phyloP scores from a whole-genome alignment of 2,113 vertebrate genomes.

The Chiloscyllium plagiosum region DNA sequence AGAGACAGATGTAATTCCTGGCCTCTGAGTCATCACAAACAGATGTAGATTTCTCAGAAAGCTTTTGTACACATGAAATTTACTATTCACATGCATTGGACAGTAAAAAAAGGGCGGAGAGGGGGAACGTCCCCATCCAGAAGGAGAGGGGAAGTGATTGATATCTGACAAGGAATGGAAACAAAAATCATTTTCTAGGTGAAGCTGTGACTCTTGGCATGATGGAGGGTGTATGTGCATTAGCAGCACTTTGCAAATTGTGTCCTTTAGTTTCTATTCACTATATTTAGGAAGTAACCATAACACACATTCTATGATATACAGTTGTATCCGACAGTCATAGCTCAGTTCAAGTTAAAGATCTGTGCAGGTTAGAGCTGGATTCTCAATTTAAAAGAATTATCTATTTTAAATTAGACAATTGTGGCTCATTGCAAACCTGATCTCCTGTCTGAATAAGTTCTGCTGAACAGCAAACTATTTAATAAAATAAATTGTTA shows the following conservation, averaged over 20 bases:
- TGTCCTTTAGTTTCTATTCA: background rate
- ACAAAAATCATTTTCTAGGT: conserved; percentile 34
- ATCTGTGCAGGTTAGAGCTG: background rate
- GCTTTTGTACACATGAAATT: conserved; percentile 34
- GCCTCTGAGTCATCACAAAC: conserved; percentile 32
- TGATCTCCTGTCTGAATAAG: background rate
- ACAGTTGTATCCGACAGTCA: background rate
- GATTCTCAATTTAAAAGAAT: background rate
- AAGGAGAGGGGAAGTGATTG: conserved; percentile 26
- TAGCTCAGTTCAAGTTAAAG: background rate
- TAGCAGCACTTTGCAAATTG: background rate
- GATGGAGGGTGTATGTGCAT: background rate
- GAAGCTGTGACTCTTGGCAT: conserved; percentile 27
- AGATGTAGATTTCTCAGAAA: conserved; percentile 37
- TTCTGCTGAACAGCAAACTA: background rate
- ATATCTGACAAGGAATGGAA: conserved; percentile 28
- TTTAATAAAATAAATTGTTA: background rate
- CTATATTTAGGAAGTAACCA: background rate
- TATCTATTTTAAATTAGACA: background rate
- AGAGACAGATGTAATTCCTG: conserved; percentile 38
- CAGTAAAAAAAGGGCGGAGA: conserved; percentile 34
- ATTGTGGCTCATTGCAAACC: background rate
- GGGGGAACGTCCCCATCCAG: conserved; percentile 23
- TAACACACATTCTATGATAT: background rate
- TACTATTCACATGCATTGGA: conserved; percentile 34